A percentile compares a stretch with the other conserved stretches of the same genome.
Evolutionary conservation across 2,888 invertebrate genomes (phyloP).

Genomic region (Caenorhabditis sinica): DNA sequence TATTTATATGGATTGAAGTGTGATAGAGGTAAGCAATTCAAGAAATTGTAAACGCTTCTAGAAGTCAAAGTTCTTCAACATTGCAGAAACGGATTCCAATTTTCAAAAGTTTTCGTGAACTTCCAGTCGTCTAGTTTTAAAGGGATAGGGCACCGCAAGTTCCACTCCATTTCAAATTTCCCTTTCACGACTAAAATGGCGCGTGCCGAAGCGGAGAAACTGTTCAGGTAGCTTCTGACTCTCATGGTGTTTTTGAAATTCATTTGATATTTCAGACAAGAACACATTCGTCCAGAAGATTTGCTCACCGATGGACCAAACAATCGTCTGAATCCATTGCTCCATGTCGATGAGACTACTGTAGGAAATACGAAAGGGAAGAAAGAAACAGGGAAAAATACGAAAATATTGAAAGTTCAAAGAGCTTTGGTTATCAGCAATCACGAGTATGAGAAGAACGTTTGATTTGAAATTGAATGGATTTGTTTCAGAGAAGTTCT

Average conservation of each 20-base stretch:
- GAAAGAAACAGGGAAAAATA: background rate
- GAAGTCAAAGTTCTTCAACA: no score
- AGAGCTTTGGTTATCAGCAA: conserved; percentile 5
- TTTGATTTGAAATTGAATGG: background rate
- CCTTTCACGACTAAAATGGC: background rate
- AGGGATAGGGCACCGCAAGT: background rate
- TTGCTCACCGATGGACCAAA: conserved; percentile 20
- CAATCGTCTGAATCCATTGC: conserved; percentile 12
- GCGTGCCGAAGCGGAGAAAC: background rate
- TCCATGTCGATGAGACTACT: conserved; percentile 5
- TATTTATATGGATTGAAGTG: no score
- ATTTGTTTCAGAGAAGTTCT: conserved; percentile 16
- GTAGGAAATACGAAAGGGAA: conserved; percentile 10
- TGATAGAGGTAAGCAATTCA: no score
- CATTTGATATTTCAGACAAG: conserved; percentile 15
- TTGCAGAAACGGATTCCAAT: no score
- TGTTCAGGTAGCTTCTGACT: conserved; percentile 11
- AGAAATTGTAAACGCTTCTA: no score
- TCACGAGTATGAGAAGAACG: background rate
- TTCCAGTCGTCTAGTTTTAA: background rate
- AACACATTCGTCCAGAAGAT: background rate
- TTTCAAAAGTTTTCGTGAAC: no score
- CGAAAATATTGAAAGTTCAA: background rate
- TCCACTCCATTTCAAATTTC: background rate
- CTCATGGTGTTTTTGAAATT: no score